Evolutionary conservation across 1,140 invertebrate genomes (phyloP).

Genomic region (Cherax quadricarinatus): DNA sequence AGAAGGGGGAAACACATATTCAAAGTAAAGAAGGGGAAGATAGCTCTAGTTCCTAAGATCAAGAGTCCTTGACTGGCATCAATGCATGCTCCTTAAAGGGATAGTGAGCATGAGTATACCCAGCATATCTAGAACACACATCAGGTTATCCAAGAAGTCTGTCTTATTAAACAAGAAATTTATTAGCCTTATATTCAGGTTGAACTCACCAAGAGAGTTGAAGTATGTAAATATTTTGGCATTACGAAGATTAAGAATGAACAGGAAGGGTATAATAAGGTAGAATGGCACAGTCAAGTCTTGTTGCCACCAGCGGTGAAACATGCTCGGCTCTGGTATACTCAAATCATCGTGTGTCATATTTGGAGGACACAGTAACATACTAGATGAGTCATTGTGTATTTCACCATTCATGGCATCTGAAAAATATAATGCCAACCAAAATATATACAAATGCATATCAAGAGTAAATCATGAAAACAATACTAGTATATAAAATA

Average conservation of each 20-base stretch:
- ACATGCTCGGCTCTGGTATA: slow-evolving; percentile 80
- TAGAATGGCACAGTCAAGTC: slow-evolving; percentile 90
- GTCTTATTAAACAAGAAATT: too few relatives aligned
- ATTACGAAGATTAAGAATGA: slow-evolving; percentile 91
- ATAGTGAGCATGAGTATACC: too few relatives aligned
- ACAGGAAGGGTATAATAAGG: slow-evolving; percentile 86
- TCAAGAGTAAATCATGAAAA: too few relatives aligned
- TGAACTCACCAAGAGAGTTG: slow-evolving; percentile 86
- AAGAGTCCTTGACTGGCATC: too few relatives aligned
- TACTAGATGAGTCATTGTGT: slow-evolving; percentile 52
- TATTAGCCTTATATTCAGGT: background rate
- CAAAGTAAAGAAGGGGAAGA: too few relatives aligned
- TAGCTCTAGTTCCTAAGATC: too few relatives aligned
- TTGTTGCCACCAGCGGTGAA: slow-evolving; percentile 74
- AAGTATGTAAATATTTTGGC: slow-evolving; percentile 96
- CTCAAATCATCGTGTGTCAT: background rate
- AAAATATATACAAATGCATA: background rate
- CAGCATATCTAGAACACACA: too few relatives aligned
- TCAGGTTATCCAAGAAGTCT: too few relatives aligned
- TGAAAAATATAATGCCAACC: background rate
- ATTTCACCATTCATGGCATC: slow-evolving; percentile 52
- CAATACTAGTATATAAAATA: too few relatives aligned
- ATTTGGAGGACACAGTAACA: slow-evolving; percentile 51
- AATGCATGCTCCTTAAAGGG: too few relatives aligned
- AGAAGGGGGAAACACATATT: too few relatives aligned